Evolutionary conservation across 30 jellyfish, hydroid and myxozoan species (phyloP), one percentile per base, ranked within the genome.

Genomic region (Chironex yamaguchii): DNA sequence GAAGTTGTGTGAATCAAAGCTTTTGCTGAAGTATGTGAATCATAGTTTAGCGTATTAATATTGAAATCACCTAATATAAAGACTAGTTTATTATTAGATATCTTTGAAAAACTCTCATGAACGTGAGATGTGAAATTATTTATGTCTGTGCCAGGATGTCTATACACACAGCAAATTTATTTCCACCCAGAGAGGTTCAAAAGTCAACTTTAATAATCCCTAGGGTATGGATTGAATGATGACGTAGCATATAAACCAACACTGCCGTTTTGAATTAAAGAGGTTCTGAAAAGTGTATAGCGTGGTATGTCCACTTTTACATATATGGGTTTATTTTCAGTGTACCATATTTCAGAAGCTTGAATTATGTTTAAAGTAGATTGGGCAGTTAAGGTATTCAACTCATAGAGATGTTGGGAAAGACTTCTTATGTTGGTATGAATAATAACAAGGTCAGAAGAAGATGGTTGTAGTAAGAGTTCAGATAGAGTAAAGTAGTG

Each of bases 381-480:
- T 65, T 65, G 79, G 79, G n/a, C 79, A 65, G 79, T 25, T 21
- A 65, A 65, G 79, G 79, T 65, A 65, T 25, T 21, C 79, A 65
- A 23, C 79, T 65, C 65, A 24, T 65, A 48, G 2, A 65, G n/a
- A 31, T 65, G 79, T 22, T 13, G 24, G 26, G 73, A 58, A 58
- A 58, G 73, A 24, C 79, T 65, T 23, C 79, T 65, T 65, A 65
- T 65, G 30, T 65, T 65, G 64, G 79, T n/a, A n/a, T n/a, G n/a
- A n/a, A n/a, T n/a, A n/a, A n/a, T n/a, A n/a, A n/a, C n/a, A n/a
- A n/a, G n/a, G n/a, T n/a, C n/a, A n/a, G n/a, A n/a, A n/a, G n/a
- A n/a, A n/a, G n/a, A n/a, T n/a, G n/a, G n/a, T n/a, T n/a, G n/a
- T n/a, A n/a, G n/a, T n/a, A n/a, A n/a, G n/a, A n/a, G n/a, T n/a